Evolutionary conservation across 2,113 vertebrate genomes (phyloP).

Genomic region (Gymnobelideus leadbeateri): DNA sequence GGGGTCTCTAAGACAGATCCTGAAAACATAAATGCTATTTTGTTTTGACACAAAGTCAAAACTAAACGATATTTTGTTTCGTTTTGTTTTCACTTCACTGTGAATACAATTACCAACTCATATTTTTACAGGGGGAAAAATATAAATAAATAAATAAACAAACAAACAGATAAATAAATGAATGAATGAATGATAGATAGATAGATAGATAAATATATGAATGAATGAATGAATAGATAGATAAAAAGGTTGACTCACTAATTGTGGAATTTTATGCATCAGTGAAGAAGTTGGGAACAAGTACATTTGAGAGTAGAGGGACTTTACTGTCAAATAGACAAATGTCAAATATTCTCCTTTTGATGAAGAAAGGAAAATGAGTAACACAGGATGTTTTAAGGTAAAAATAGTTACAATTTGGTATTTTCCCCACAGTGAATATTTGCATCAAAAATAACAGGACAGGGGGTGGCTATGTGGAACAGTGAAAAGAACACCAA

Average conservation of each 20-base stretch:
- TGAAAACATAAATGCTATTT: constrained; percentile 24
- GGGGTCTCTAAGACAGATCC: constrained; percentile 19
- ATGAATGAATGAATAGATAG: no score
- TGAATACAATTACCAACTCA: background rate
- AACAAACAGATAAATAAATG: no score
- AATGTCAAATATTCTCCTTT: background rate
- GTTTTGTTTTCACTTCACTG: background rate
- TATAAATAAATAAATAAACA: no score
- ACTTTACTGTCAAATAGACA: background rate
- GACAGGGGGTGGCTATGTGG: background rate
- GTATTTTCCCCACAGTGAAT: background rate
- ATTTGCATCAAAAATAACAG: background rate
- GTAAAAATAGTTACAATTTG: background rate
- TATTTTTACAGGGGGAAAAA: constrained; percentile 14
- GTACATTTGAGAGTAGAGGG: background rate
- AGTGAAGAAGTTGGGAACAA: background rate
- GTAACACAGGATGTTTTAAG: background rate
- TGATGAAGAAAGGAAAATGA: background rate
- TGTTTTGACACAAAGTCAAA: constrained; percentile 13
- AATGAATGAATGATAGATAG: no score
- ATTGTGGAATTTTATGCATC: background rate
- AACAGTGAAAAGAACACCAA: no score
- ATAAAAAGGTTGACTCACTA: background rate
- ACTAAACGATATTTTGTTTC: no score
- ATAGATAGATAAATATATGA: no score